Conservation (phyloP, 1,140 invertebrate genomes). For the Eupeodes corollae region DNA sequence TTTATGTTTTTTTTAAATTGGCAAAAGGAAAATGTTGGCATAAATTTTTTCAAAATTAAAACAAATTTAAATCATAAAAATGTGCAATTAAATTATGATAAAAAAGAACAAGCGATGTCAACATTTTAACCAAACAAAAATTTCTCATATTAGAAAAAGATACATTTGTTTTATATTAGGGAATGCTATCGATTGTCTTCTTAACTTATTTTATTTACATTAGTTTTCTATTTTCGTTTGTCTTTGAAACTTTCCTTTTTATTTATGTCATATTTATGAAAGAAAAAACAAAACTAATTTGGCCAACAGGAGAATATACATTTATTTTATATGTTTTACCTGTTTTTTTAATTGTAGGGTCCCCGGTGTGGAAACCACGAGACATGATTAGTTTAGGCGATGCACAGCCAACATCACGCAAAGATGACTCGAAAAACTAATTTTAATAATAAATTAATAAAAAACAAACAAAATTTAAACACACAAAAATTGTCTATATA, state of each 20-base stretch:
- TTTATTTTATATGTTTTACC: conserved; percentile 38
- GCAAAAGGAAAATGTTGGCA: conserved; percentile 31
- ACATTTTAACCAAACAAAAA: conserved; percentile 31
- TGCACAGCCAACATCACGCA: conserved; percentile 39
- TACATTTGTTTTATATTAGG: background rate
- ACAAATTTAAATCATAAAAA: conserved; percentile 6
- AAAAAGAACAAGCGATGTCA: conserved; percentile 33
- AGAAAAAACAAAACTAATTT: conserved; percentile 5
- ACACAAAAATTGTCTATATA: background rate
- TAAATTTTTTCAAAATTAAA: conserved; percentile 18
- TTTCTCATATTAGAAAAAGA: background rate
- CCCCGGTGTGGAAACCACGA: conserved; percentile 84
- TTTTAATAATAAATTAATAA: background rate
- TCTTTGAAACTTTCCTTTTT: background rate
- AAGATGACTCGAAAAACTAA: conserved; percentile 39
- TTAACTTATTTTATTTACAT: conserved; percentile 16
- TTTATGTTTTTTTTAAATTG: background rate
- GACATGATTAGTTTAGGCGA: conserved; percentile 48
- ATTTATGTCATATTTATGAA: background rate
- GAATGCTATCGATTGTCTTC: background rate
- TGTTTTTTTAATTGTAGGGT: conserved; percentile 58
- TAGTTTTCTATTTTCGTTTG: conserved; percentile 20
- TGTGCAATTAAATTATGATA: conserved; percentile 5
- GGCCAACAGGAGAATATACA: conserved; percentile 11
- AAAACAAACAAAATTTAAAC: background rate